Conservation (phyloP, 1,140 invertebrate species). For the Vanessa atalanta region DNA sequence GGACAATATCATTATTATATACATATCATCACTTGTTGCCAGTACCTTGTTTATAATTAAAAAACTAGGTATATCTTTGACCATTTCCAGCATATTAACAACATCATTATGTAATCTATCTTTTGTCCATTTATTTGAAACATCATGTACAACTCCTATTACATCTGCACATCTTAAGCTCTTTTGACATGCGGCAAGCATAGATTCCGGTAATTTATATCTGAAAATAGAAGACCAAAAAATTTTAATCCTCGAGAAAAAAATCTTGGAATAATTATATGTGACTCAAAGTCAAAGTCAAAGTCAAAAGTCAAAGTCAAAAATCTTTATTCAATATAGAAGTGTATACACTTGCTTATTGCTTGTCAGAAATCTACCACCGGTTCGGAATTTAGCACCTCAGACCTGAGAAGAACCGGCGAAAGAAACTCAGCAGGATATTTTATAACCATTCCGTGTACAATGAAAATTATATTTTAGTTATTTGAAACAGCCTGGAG, state of each 20-base stretch:
- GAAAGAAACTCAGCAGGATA: too few relatives aligned
- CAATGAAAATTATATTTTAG: too few relatives aligned
- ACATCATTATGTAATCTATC: conserved; percentile 86
- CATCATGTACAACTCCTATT: conserved; percentile 93
- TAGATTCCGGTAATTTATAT: conserved; percentile 84
- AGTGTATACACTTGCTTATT: too few relatives aligned
- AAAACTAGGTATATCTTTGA: conserved; percentile 86
- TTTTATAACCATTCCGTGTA: too few relatives aligned
- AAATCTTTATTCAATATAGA: too few relatives aligned
- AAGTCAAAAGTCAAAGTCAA: too few relatives aligned
- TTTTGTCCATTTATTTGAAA: conserved; percentile 85
- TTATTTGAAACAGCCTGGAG: too few relatives aligned
- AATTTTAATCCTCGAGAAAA: neutral
- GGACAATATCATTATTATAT: too few relatives aligned
- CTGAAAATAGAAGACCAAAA: conserved; percentile 66
- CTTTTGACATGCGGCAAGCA: conserved; percentile 84
- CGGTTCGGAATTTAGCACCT: too few relatives aligned
- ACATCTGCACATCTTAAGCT: conserved; percentile 89
- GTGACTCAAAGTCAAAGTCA: too few relatives aligned
- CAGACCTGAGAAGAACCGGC: too few relatives aligned
- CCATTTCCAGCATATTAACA: conserved; percentile 84
- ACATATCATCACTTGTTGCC: conserved; percentile 1
- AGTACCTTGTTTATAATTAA: conserved; percentile 93
- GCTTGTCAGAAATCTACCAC: too few relatives aligned
- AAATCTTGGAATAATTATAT: neutral